Evolutionary conservation across 2,888 invertebrate genomes (phyloP), one percentile per base, ranked within the genome.

Genomic region (Notodonta ziczac): DNA sequence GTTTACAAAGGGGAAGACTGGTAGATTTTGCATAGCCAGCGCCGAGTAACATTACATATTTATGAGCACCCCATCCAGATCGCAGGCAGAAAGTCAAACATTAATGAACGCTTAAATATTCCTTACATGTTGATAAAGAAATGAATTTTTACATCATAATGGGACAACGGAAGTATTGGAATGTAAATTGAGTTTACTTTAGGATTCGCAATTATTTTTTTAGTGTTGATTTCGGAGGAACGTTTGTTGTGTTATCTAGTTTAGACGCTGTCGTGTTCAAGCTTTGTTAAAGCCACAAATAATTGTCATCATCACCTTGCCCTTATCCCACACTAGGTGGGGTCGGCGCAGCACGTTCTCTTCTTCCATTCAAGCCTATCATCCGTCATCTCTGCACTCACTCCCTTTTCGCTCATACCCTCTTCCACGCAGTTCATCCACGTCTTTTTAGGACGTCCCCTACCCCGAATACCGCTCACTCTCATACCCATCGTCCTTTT

Each of bases 1-100:
- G 86, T 87, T 89, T 88, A 79, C 77, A 73, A 84, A 79, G 77
- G 77, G 80, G 78, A 82, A 78, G 78, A 78, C 77, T 80, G 76
- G 67, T 58, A 74, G 84, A 84, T 87, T 90, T 89, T 84, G 87
- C 87, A 87, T 88, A 83, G 82, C 80, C 83, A 81, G 78, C 85
- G 79, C 84, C 84, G 81, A 78, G 78, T 72, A 77, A 81, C 82
- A 86, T 89, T 92, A 91, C 89, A 93, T 93, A 93, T 93, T 93
- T 93, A 93, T 93, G 92, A 93, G 88, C 80, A 87, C 85, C 87
- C 84, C 87, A 85, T 79, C 74, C 84, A 79, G 84, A 90, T 90
- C 87, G 87, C 83, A 77, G 84, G 84, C 88, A 87, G 88, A 88
- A 92, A 91, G 85, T 91, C 87, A 89, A 92, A 92, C 86, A 92